Evolutionary conservation across 64 coral and sea anemone genomes (phyloP).

Genomic region (Actinia equina): DNA sequence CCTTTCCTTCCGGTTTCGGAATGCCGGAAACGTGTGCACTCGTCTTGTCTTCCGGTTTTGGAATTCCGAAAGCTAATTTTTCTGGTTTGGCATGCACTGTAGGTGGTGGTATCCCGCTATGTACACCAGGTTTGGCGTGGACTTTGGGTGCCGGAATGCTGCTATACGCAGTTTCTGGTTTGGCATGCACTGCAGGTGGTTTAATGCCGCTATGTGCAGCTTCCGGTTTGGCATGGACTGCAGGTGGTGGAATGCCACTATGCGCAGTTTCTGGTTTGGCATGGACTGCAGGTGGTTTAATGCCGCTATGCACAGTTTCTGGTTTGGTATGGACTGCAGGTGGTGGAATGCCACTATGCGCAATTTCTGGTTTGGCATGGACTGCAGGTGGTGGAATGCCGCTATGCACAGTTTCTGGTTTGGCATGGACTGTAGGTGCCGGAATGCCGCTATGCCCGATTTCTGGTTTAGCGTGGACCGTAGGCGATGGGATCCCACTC

Average conservation of each 20-base stretch:
- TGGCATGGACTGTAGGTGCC: neutral
- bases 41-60: neutral
- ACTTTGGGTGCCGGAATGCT: neutral
- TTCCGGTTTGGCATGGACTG: neutral
- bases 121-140: neutral
- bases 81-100: too few relatives aligned
- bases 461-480: neutral
- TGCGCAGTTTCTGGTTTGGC: too few relatives aligned
- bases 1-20: conserved; percentile 8
- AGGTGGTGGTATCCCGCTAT: too few relatives aligned
- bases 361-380: neutral
- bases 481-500: neutral
- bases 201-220: neutral
- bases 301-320: too few relatives aligned
- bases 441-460: neutral
- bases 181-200: neutral
- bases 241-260: too few relatives aligned
- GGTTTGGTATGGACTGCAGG: neutral
- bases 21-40: neutral
- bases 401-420: neutral
- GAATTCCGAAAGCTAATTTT: neutral
- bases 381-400: neutral
- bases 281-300: too few relatives aligned
- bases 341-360: neutral
- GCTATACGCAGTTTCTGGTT: neutral